Evolutionary conservation across 1,140 invertebrate species (phyloP).

Genomic region (Meloidogyne exigua): DNA sequence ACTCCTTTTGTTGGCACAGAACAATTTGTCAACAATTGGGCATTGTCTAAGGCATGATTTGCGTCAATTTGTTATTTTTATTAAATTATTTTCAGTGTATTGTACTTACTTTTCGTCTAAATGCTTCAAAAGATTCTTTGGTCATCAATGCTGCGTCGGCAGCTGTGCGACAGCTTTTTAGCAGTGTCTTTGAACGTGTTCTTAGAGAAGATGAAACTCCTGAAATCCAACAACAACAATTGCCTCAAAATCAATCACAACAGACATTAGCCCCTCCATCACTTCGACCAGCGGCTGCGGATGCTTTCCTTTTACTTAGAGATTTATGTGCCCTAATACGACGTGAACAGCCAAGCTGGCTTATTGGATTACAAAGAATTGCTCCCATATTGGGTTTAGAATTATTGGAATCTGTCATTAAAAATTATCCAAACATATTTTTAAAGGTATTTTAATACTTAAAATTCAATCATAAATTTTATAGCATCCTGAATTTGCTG

Average conservation of each 20-base stretch:
- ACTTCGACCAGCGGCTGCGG: slow-evolving; percentile 81
- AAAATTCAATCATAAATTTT: slow-evolving; percentile 39
- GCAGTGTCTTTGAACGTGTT: slow-evolving; percentile 90
- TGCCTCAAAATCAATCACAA: slow-evolving; percentile 31
- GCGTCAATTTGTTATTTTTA: neutral
- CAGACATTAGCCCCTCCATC: slow-evolving; percentile 65
- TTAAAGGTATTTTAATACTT: slow-evolving; percentile 72
- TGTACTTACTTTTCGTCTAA: slow-evolving; percentile 89
- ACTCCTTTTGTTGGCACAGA: slow-evolving; percentile 90
- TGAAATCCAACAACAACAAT: slow-evolving; percentile 71
- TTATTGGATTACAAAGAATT: slow-evolving; percentile 92
- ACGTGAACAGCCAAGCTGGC: slow-evolving; percentile 89
- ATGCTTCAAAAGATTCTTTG: slow-evolving; percentile 86
- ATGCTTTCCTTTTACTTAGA: slow-evolving; percentile 85
- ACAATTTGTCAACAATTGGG: slow-evolving; percentile 85
- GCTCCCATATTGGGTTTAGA: slow-evolving; percentile 93
- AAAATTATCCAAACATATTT: slow-evolving; percentile 85
- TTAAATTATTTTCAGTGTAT: slow-evolving; percentile 74
- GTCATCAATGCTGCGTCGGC: slow-evolving; percentile 94
- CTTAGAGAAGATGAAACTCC: slow-evolving; percentile 76
- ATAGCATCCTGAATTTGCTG: slow-evolving; percentile 84
- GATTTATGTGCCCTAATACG: slow-evolving; percentile 94
- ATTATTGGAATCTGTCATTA: slow-evolving; percentile 85
- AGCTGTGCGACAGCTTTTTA: slow-evolving; percentile 91
- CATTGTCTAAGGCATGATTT: slow-evolving; percentile 76